Evolutionary conservation across 2,888 invertebrate species (phyloP), one percentile per base, ranked within the genome.

Genomic region (Julus scanicus): DNA sequence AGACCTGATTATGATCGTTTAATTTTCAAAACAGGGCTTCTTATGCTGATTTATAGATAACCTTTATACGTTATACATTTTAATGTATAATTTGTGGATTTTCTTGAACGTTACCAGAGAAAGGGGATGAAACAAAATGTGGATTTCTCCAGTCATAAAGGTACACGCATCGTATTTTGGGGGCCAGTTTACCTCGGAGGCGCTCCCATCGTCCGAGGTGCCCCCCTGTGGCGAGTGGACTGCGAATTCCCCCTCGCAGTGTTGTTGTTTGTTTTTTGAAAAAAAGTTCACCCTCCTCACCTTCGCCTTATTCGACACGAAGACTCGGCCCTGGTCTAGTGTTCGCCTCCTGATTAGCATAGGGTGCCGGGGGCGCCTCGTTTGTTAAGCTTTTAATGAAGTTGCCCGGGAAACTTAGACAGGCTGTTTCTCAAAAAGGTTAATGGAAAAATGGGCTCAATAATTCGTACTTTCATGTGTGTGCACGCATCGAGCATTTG

Each of bases 371-470:
- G 53, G 53, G 53, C 53, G 53, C 9, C 53, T 53, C 53, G 53
- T 53, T 53, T 53, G 53, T 53, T 53, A 53, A 53, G 53, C 53
- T 53, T 53, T 53, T 53, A 53, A 53, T 53, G 53, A 53, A 53
- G 53, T 53, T 53, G 53, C 53, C 53, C 53, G 53, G 53, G 53
- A 53, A 53, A 53, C 53, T 53, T 53, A 11, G 53, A 53, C 53
- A 53, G 53, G 53, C 53, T 53, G 53, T 53, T 53, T 53, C 53
- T 53, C 53, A 53, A 53, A 53, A 53, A 53, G 53, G 53, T 53
- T 53, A 53, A 53, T 53, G 53, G 53, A 53, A 53, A 53, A 53
- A 17, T 53, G 53, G 53, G 53, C 53, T 53, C 53, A 53, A 53
- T 53, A 53, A 53, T 53, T 53, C 53, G 53, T 53, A 17, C 53